These are phyloP conservation scores for Sisyra nigra DNA, from an alignment of 2,888 invertebrate genomes.

Conservation along the genomic window DNA sequence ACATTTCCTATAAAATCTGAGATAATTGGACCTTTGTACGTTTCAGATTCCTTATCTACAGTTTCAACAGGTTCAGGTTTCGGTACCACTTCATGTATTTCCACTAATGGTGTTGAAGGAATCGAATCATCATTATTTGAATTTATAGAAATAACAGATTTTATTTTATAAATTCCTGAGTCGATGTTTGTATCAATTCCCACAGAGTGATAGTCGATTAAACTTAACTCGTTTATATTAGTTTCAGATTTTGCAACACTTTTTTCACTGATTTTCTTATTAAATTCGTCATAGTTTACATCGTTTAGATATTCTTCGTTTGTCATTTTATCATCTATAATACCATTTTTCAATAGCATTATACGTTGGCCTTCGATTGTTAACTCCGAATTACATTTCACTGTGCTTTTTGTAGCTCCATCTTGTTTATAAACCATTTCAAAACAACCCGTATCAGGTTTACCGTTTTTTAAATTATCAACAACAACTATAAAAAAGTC, in stretches of 20 bases:
- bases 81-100: slow-evolving; percentile 15
- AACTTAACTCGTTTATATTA: slow-evolving; percentile 11
- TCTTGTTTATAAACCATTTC: slow-evolving; percentile 64
- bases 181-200: slow-evolving; percentile 11
- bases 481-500: slow-evolving; percentile 50
- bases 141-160: slow-evolving; percentile 11
- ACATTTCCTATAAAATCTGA: slow-evolving; percentile 51
- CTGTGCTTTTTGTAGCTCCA: slow-evolving; percentile 38
- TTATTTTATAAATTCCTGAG: slow-evolving; percentile 9
- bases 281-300: no score
- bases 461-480: slow-evolving; percentile 52
- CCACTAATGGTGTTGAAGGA: slow-evolving; percentile 17
- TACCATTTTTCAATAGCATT: no score
- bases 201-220: background rate
- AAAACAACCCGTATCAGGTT: slow-evolving; percentile 65
- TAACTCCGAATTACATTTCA: no score
- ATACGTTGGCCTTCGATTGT: no score
- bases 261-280: no score
- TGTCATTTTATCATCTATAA: no score
- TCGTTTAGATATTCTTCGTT: no score
- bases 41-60: slow-evolving; percentile 17
- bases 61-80: no score
- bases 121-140: slow-evolving; percentile 11
- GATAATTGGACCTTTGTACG: slow-evolving; percentile 47
- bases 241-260: slow-evolving; percentile 20